phyloP scores from a whole-genome alignment of 1,140 invertebrate species.

The Drosophila lini region DNA sequence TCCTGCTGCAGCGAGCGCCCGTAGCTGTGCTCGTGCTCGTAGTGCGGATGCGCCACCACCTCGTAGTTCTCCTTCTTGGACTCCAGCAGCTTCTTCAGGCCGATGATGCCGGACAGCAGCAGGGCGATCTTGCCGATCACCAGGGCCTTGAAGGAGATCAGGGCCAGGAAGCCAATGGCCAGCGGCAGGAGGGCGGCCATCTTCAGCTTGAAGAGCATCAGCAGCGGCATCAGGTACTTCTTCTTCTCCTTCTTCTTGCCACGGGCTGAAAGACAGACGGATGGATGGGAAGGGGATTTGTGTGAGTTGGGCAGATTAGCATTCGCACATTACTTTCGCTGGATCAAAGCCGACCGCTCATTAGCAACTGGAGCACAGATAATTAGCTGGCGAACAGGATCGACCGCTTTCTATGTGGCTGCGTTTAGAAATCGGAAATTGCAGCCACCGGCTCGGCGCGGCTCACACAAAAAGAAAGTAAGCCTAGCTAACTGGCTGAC shows the following conservation, averaged over 20 bases:
- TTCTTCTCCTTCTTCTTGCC: constrained; percentile 90
- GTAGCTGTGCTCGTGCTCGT: constrained; percentile 87
- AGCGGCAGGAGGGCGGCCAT: constrained; percentile 91
- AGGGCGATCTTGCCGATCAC: constrained; percentile 92
- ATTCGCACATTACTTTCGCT: constrained; percentile 72
- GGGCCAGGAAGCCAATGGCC: constrained; percentile 90
- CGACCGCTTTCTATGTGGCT: constrained; percentile 74
- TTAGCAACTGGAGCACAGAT: constrained; percentile 76
- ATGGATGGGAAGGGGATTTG: not conserved
- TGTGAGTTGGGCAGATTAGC: constrained; percentile 13
- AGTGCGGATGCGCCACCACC: constrained; percentile 89
- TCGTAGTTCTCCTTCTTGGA: constrained; percentile 90
- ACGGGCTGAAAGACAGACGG: constrained; percentile 85
- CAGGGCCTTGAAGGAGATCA: constrained; percentile 93
- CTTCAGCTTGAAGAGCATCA: constrained; percentile 91
- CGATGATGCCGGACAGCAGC: constrained; percentile 90
- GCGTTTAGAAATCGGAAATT: constrained; percentile 73
- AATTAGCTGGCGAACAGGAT: constrained; percentile 73
- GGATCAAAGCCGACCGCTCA: constrained; percentile 56
- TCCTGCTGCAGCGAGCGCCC: constrained; percentile 85
- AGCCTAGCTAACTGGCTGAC: constrained; percentile 64
- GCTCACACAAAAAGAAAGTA: constrained; percentile 71
- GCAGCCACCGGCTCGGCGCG: constrained; percentile 22
- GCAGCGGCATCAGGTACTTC: constrained; percentile 90
- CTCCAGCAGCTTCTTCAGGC: constrained; percentile 91